A percentile compares a stretch with the other conserved stretches of the same genome.
Evolutionary conservation across 2,797 vertebrate genomes (phyloP).

Genomic region (Rhodeus uyekii): DNA sequence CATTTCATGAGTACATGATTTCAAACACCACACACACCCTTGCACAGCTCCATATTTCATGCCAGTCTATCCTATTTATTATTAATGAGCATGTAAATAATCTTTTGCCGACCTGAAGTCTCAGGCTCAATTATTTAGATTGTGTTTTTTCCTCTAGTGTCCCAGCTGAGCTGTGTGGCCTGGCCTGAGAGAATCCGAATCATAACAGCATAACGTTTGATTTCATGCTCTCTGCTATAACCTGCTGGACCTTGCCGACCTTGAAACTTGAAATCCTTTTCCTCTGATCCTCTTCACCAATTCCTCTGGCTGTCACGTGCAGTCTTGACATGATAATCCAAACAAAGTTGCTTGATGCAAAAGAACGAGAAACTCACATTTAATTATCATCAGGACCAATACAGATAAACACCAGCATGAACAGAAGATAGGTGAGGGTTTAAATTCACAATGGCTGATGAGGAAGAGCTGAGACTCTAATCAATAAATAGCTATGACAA

Average conservation of each 20-base stretch:
- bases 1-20: neutral
- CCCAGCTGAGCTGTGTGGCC: slow-evolving; percentile 31
- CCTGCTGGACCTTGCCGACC: slow-evolving; percentile 52
- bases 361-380: neutral
- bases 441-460: neutral
- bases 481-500: neutral
- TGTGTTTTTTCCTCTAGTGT: slow-evolving; percentile 48
- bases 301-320: neutral
- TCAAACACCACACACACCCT: slow-evolving; percentile 8
- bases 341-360: neutral
- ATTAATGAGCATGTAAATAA: slow-evolving; percentile 70
- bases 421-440: neutral
- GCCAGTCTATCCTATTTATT: slow-evolving; percentile 65
- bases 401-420: neutral
- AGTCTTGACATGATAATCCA: neutral
- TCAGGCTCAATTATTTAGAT: slow-evolving; percentile 63
- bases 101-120: slow-evolving; percentile 56
- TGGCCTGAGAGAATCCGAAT: slow-evolving; percentile 39
- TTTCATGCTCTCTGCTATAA: slow-evolving; percentile 46
- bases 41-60: slow-evolving; percentile 59
- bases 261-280: slow-evolving; percentile 50
- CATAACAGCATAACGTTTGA: slow-evolving; percentile 52
- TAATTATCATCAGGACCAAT: neutral
- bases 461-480: neutral
- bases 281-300: neutral